phyloP scores from a whole-genome alignment of 2,888 invertebrate genomes.

The Lepidocyrtinus sp. region DNA sequence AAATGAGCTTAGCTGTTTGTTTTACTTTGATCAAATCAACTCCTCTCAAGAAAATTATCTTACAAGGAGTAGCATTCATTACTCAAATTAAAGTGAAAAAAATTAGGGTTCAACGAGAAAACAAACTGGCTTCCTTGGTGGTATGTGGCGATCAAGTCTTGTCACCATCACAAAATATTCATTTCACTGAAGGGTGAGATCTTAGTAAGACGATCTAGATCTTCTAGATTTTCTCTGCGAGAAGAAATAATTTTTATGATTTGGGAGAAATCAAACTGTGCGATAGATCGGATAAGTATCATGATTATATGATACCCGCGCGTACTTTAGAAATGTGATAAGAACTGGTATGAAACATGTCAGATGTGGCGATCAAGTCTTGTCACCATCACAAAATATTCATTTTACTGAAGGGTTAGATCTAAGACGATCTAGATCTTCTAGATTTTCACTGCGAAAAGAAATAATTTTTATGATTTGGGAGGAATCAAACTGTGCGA shows the following conservation, averaged over 20 bases:
- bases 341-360: constrained; percentile 10
- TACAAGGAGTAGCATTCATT: constrained; percentile 11
- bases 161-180: constrained; percentile 14
- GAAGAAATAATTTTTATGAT: constrained; percentile 14
- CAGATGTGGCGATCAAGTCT: background rate
- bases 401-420: constrained; percentile 50
- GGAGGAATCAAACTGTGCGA: constrained; percentile 17
- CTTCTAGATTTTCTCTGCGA: constrained; percentile 47
- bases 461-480: constrained; percentile 10
- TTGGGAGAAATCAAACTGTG: constrained; percentile 9
- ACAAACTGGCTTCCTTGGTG: constrained; percentile 32
- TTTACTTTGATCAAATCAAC: constrained; percentile 10
- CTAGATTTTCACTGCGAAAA: constrained; percentile 43
- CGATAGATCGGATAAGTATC: constrained; percentile 14
- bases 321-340: constrained; percentile 14
- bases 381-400: constrained; percentile 15
- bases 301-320: constrained; percentile 6
- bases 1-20: constrained; percentile 1
- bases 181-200: constrained; percentile 50
- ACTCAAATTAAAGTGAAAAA: constrained; percentile 26
- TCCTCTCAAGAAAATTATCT: constrained; percentile 4
- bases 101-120: constrained; percentile 23
- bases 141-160: constrained; percentile 20
- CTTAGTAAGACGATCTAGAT: constrained; percentile 40
- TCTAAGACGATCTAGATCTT: constrained; percentile 47